Evolutionary conservation across 2,113 vertebrate species (phyloP), one percentile per base, ranked within the genome.

Genomic region (Saguinus imperator): DNA sequence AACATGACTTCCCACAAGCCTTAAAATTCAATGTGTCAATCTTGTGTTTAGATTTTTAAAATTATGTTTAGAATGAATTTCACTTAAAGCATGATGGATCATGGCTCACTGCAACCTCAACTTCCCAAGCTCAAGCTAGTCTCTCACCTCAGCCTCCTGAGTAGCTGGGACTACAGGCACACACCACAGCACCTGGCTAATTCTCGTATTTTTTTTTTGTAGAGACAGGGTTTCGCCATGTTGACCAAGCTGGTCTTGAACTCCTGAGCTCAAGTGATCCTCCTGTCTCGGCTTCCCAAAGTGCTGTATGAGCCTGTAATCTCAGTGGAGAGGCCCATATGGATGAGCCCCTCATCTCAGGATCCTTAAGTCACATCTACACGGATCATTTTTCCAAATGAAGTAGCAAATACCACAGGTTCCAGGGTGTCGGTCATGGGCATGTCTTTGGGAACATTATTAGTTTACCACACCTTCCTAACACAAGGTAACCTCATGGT

Each of bases 11-110:
- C 50, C 4, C 21, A 45, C 79, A 89, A 79, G 27, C 48, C 43
- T 77, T 94, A 66, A 93, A 94, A 77, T 81, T 93, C 52, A 94
- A 20, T 90, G 70, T 90, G 27, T 2, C 81, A 52, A 84, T 72
- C 50, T 90, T 80, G 20, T 4, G 3, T 87, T 96, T 94, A 75
- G 82, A 80, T 37, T 84, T 81, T 73, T 72, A 52, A 92, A 96
- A 79, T 77, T 14, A 55, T 68, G 45, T 89, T 97, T 95, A 88
- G 77, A 29, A 81, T 96, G 35, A 77, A 85, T 92, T 90, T 81
- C 8, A 18, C 25, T 52, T 73, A 40, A 52, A 91, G 12, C 61
- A 64, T 5, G 27, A 64, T 64, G 61, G 27, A 64, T 64, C 61
- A 29, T 29, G 27, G 29, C 61, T 64, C 61, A 64, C 27, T 64